Conservation (phyloP, 2,113 vertebrate species). For the Collichthys lucidus region DNA sequence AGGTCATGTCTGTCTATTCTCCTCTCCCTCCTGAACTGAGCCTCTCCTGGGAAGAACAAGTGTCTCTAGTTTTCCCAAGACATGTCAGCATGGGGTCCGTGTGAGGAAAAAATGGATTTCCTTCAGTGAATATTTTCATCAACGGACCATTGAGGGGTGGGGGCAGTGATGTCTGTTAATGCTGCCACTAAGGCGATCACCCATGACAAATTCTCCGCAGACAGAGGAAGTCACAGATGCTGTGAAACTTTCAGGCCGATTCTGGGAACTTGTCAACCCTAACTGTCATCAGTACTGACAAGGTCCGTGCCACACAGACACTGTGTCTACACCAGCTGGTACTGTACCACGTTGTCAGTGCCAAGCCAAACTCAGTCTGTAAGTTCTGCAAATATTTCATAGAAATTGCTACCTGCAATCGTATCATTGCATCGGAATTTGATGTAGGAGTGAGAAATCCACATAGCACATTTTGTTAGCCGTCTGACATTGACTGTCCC, state of each 20-base stretch:
- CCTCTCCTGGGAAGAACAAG: constrained; percentile 52
- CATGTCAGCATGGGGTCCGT: constrained; percentile 45
- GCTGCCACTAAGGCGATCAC: constrained; percentile 58
- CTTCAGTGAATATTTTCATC: constrained; percentile 63
- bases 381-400: constrained; percentile 31
- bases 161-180: constrained; percentile 68
- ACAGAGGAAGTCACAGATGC: constrained; percentile 66
- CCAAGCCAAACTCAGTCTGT: constrained; percentile 34
- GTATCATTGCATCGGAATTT: constrained; percentile 4
- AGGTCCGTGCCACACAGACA: constrained; percentile 49
- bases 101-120: constrained; percentile 60
- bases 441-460: constrained; percentile 4
- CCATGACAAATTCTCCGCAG: constrained; percentile 62
- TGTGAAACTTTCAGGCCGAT: constrained; percentile 61
- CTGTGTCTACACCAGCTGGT: constrained; percentile 61
- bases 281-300: constrained; percentile 63
- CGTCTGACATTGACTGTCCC: constrained; percentile 8
- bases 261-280: constrained; percentile 66
- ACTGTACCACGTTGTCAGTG: constrained; percentile 44
- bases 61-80: constrained; percentile 43
- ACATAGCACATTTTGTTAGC: constrained; percentile 17
- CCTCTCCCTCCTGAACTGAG: constrained; percentile 33
- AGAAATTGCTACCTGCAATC: constrained; percentile 24
- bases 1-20: constrained; percentile 55
- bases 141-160: constrained; percentile 35